phyloP scores from a whole-genome alignment of 2,888 invertebrate species.

The Leucania comma region DNA sequence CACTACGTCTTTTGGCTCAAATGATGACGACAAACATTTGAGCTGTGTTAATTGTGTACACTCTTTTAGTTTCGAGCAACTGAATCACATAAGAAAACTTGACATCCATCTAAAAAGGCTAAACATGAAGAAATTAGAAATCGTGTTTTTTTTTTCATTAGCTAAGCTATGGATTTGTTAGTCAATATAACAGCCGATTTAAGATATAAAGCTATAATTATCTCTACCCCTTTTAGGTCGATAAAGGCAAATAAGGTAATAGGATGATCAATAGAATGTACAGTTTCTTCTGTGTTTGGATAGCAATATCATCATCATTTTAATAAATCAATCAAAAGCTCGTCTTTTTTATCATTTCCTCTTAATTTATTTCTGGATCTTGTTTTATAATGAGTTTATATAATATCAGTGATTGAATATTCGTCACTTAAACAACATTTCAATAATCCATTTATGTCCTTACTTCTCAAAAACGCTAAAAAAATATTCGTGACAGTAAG shows the following conservation, averaged over 20 bases:
- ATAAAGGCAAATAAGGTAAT: constrained; percentile 16
- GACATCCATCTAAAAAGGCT: neutral
- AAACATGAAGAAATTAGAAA: too few relatives aligned
- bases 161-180: constrained; percentile 4
- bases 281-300: neutral
- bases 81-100: too few relatives aligned
- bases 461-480: neutral
- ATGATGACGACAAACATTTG: neutral
- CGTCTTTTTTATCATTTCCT: neutral
- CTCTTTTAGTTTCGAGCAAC: neutral
- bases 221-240: constrained; percentile 17
- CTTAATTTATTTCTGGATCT: neutral
- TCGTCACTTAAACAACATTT: neutral
- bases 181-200: constrained; percentile 27
- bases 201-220: constrained; percentile 21
- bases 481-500: constrained; percentile 7
- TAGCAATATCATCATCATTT: too few relatives aligned
- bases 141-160: neutral
- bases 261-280: constrained; percentile 18
- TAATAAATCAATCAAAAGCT: too few relatives aligned
- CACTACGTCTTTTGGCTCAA: too few relatives aligned
- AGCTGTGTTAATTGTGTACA: neutral
- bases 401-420: neutral
- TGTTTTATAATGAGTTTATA: neutral
- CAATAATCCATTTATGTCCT: neutral